phyloP scores from a whole-genome alignment of 2,888 invertebrate species.

The Geophilus truncorum region DNA sequence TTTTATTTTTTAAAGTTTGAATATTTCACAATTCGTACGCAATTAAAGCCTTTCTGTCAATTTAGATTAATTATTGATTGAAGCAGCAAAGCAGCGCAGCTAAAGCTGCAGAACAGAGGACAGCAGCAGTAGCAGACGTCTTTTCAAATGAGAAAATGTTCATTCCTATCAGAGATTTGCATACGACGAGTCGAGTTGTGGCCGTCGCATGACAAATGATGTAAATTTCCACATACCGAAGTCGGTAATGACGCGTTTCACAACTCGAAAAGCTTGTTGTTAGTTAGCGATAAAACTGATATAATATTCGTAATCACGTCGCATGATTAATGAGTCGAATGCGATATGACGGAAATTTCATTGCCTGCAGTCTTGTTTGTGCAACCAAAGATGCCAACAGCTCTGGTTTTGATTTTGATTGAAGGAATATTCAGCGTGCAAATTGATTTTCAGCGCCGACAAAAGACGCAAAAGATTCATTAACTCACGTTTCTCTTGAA shows the following conservation, averaged over 20 bases:
- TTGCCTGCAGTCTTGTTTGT: neutral
- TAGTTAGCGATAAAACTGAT: neutral
- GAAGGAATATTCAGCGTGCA: neutral
- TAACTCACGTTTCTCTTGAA: neutral
- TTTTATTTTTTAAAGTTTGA: neutral
- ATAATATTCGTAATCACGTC: neutral
- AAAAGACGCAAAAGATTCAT: neutral
- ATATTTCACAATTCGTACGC: neutral
- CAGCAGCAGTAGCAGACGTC: neutral
- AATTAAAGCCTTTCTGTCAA: neutral
- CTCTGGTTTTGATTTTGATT: neutral
- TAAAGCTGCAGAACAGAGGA: too few relatives aligned
- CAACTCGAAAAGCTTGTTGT: neutral
- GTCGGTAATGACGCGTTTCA: neutral
- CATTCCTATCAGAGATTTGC: neutral
- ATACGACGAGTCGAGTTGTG: neutral
- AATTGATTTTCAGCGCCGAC: neutral
- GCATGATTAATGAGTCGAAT: neutral
- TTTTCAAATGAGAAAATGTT: neutral
- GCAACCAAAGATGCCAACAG: neutral
- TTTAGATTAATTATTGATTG: neutral
- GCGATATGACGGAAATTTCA: neutral
- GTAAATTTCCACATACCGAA: neutral
- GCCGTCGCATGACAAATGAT: neutral
- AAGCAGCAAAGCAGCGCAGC: neutral